Evolutionary conservation across 2,888 invertebrate species (phyloP).

Genomic region (Cataglyphis altisquamis): DNA sequence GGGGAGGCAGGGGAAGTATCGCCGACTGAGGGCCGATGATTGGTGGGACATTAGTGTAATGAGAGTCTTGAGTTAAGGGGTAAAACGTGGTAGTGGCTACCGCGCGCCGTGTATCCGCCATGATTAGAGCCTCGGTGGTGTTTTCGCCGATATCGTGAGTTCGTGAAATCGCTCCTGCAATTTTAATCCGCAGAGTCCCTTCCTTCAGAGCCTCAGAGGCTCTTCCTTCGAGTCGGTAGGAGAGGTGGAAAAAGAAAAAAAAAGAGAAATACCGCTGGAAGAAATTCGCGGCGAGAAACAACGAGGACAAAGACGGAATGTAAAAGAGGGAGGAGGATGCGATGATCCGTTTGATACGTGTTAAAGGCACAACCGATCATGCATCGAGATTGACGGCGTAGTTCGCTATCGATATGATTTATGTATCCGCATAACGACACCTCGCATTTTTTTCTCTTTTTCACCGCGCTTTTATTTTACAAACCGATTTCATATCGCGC

Average conservation of each 20-base stretch:
- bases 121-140: conserved; percentile 80
- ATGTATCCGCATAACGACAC: conserved; percentile 54
- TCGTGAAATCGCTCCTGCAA: conserved; percentile 79
- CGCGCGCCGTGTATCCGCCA: conserved; percentile 75
- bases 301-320: conserved; percentile 35
- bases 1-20: conserved; percentile 57
- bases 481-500: conserved; percentile 37
- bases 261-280: conserved; percentile 29
- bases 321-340: background rate
- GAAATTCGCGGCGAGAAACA: conserved; percentile 38
- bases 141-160: conserved; percentile 79
- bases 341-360: conserved; percentile 34
- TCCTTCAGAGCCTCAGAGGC: conserved; percentile 21
- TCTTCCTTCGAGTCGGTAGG: conserved; percentile 63
- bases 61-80: conserved; percentile 81
- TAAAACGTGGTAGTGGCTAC: conserved; percentile 83
- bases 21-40: conserved; percentile 76
- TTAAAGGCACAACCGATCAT: background rate
- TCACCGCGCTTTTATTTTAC: conserved; percentile 13
- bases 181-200: conserved; percentile 70
- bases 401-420: conserved; percentile 65
- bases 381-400: conserved; percentile 21
- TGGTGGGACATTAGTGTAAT: conserved; percentile 84
- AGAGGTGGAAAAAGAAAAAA: conserved; percentile 45
- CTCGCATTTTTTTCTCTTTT: background rate